Base-by-base conservation (phyloP, 2,113 vertebrate genomes). In the Nothocercus julius region DNA sequence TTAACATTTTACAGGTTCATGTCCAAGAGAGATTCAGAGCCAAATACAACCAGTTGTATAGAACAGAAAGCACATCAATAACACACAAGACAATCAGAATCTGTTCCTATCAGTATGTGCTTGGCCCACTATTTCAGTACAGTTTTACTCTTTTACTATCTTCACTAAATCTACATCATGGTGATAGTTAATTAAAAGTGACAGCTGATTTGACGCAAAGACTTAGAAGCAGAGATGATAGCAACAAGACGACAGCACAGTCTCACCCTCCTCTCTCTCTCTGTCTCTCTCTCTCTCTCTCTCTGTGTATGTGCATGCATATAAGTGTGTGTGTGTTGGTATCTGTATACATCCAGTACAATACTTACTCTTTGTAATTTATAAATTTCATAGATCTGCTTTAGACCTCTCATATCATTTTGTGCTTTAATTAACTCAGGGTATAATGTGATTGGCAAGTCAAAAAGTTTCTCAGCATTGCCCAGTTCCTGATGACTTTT, bases 401-500 rank as follows among this genome's bases (percentile, higher is more conserved):
- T 97, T 72, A 99, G 95, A 40, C 98, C 98, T 0, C 79, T 95
- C 97, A 99, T 98, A 68, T 99, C 98, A 89, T 98, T 98, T 95
- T 99, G 98, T 27, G 99, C 98, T 56, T 95, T 97, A 9, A 98
- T 63, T 58, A 99, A 94, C 44, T 98, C 98, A 1, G 99, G 98
- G 68, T 99, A 99, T 67, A 93, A 68, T 2, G 98, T 98, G 83
- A 98, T 96, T 3, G 98, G 97, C 32, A 99, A 97, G 66, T 98
- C 98, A 38, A 99, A 97, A 70, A 99, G 98, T 82, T 99, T 99
- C 96, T 99, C 98, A 7, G 98, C 98, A 32, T 98, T 98, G 9
- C 97, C 96, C 66, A 99, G 85, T 51, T 99, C 98, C 90, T 98
- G 98, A 0, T 89, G 93, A 62, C 24, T 96, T 80, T 95, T 87